These are phyloP conservation scores for Heterochromis multidens DNA, from an alignment of 2,113 vertebrate genomes.

Conservation along the genomic window DNA sequence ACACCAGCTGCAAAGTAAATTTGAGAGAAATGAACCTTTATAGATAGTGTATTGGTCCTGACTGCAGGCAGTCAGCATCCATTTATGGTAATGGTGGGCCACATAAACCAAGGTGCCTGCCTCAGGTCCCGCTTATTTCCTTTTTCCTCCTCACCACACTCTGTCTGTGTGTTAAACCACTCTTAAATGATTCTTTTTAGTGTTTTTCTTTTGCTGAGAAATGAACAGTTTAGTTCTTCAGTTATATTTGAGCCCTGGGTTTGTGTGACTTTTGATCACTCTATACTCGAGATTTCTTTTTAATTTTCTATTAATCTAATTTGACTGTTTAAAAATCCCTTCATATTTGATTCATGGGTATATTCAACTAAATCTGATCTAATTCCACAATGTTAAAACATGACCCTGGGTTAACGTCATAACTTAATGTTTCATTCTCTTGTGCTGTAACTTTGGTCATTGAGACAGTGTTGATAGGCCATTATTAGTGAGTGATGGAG, in stretches of 20 bases:
- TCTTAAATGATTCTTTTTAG: background rate
- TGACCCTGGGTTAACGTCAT: conserved; percentile 54
- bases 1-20: conserved; percentile 68
- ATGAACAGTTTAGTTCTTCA: background rate
- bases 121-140: conserved; percentile 36
- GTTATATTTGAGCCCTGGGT: background rate
- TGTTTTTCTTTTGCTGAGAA: background rate
- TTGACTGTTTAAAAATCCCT: background rate
- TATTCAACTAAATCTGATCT: conserved; percentile 47
- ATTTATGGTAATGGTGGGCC: conserved; percentile 63
- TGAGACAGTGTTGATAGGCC: conserved; percentile 71
- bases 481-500: conserved; percentile 76
- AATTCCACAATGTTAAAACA: conserved; percentile 51
- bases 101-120: conserved; percentile 48
- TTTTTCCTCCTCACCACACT: background rate
- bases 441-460: conserved; percentile 65
- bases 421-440: conserved; percentile 76
- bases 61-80: conserved; percentile 68
- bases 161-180: conserved; percentile 16
- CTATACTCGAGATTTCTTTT: background rate
- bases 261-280: conserved; percentile 2
- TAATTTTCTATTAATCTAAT: background rate
- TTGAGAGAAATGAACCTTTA: conserved; percentile 69
- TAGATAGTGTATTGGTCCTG: conserved; percentile 69
- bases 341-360: conserved; percentile 29